These are phyloP conservation scores for Columba livia DNA, from an alignment of 2,113 vertebrate genomes.

Conservation along the genomic window DNA sequence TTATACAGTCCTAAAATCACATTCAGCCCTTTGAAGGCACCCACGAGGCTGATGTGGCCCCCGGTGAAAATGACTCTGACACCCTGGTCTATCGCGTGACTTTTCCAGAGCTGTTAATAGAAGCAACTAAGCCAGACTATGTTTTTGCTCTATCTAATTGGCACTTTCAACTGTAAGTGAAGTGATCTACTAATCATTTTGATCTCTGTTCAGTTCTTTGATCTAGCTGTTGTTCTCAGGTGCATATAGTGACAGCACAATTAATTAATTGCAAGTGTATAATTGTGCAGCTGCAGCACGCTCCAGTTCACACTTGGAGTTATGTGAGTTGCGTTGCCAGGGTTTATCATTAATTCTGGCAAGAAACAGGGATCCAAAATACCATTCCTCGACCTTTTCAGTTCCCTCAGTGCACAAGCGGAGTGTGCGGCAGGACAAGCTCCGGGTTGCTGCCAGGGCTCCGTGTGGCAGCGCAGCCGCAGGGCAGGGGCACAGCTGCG, in stretches of 20 bases:
- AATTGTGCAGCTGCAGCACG: not conserved
- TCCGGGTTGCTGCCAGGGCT: not conserved
- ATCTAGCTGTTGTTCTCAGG: constrained; percentile 58
- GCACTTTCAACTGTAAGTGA: constrained; percentile 36
- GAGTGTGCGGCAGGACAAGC: not conserved
- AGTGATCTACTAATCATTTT: constrained; percentile 60
- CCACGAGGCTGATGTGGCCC: too few relatives aligned
- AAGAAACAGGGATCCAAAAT: not conserved
- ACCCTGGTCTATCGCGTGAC: not conserved
- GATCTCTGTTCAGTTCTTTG: constrained; percentile 57
- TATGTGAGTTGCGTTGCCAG: not conserved
- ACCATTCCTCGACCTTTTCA: not conserved
- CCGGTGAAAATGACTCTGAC: too few relatives aligned
- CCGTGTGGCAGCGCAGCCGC: fast-evolving
- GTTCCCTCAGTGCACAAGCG: not conserved
- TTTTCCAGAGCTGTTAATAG: not conserved
- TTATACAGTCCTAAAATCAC: too few relatives aligned
- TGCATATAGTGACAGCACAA: constrained; percentile 38
- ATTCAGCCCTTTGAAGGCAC: too few relatives aligned
- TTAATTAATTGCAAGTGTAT: constrained; percentile 48
- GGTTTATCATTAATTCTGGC: not conserved
- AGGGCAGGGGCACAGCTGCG: not conserved
- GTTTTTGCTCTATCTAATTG: constrained; percentile 28
- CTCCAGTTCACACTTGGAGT: not conserved
- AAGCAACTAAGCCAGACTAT: not conserved